A percentile compares a stretch with the other conserved stretches of the same genome.
Evolutionary conservation across 2,113 vertebrate genomes (phyloP).

Genomic region (Hippopotamus amphibius): DNA sequence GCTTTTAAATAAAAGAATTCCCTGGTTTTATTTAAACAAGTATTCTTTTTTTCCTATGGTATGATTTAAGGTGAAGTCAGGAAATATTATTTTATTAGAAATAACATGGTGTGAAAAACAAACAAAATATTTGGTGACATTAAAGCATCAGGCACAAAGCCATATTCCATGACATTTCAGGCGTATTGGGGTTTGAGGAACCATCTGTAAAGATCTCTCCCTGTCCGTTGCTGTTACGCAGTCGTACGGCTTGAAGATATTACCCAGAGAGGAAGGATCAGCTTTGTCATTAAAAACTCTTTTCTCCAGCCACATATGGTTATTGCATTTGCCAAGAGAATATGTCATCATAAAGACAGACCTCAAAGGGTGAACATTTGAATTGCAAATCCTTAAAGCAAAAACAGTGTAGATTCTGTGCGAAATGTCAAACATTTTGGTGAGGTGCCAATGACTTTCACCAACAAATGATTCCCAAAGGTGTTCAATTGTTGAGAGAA

Average conservation of each 20-base stretch:
- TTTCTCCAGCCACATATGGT: background rate
- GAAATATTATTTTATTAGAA: background rate
- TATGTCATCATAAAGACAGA: conserved; percentile 1
- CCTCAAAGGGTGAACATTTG: background rate
- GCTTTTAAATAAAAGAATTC: background rate
- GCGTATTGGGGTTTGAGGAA: conserved; percentile 49
- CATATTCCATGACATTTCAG: conserved; percentile 29
- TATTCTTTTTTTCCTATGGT: background rate
- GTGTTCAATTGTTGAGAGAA: background rate
- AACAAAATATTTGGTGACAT: conserved; percentile 11
- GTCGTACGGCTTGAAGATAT: conserved; percentile 55
- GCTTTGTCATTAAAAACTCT: conserved; percentile 61
- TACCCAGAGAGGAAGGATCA: conserved; percentile 34
- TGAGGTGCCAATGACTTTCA: background rate
- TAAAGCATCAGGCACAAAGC: conserved; percentile 43
- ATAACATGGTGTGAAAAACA: background rate
- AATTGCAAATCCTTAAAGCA: conserved; percentile 59
- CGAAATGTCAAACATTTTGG: conserved; percentile 9
- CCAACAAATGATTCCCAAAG: background rate
- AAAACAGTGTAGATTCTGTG: background rate
- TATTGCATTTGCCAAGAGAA: conserved; percentile 60
- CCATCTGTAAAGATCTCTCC: conserved; percentile 33
- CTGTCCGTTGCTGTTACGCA: conserved; percentile 1
- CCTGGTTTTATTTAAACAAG: background rate
- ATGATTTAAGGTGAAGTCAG: background rate